Percentiles rank a stretch among this genome's conserved stretches.
phyloP scores from a whole-genome alignment of 2,113 vertebrate species.

The Bubalus kerabau region DNA sequence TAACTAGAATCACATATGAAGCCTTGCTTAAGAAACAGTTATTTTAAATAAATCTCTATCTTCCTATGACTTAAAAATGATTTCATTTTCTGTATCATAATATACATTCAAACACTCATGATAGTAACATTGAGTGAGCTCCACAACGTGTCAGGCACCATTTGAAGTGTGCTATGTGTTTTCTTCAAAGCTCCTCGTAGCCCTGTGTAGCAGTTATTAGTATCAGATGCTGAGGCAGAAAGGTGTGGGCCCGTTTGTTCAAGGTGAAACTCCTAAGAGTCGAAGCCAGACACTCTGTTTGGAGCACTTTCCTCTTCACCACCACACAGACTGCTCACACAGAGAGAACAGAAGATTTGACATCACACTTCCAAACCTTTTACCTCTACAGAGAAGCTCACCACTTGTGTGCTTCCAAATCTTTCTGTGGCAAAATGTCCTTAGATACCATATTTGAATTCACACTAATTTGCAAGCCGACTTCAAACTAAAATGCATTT shows the following conservation, averaged over 20 bases:
- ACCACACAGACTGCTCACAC: neutral
- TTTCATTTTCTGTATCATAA: neutral
- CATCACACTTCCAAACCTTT: neutral
- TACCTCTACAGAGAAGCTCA: neutral
- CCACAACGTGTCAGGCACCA: neutral
- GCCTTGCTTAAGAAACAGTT: neutral
- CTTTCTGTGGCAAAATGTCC: neutral
- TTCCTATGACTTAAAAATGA: neutral
- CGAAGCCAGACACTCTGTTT: neutral
- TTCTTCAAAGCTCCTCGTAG: neutral
- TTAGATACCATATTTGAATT: neutral
- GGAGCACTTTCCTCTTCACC: neutral
- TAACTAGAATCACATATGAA: neutral
- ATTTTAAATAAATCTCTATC: neutral
- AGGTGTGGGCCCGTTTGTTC: neutral
- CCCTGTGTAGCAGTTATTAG: neutral
- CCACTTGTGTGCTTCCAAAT: neutral
- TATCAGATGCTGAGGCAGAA: neutral
- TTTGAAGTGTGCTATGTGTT: neutral
- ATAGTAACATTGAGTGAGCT: neutral
- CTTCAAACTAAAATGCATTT: neutral
- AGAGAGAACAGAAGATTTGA: neutral
- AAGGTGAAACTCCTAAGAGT: neutral
- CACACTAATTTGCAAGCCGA: neutral
- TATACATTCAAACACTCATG: neutral